phyloP scores from a whole-genome alignment of 2,797 vertebrate genomes.

The Erithacus rubecula region DNA sequence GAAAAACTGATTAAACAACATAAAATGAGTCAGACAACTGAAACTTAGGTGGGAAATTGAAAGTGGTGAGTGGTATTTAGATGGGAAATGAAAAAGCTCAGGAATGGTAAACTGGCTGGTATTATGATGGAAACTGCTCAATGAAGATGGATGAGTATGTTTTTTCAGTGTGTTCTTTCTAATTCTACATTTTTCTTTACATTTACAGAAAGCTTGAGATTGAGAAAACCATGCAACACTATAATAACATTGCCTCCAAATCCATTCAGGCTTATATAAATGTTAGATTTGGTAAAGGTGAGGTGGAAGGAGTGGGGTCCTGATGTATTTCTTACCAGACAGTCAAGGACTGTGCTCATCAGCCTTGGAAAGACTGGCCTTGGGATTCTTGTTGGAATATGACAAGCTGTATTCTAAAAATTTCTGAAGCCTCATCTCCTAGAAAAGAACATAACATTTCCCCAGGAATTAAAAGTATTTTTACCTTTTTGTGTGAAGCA shows the following conservation, averaged over 20 bases:
- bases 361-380: neutral
- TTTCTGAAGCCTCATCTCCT: neutral
- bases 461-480: neutral
- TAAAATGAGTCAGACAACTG: neutral
- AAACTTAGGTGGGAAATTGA: neutral
- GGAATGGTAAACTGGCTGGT: neutral
- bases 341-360: neutral
- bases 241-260: neutral
- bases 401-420: neutral
- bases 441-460: neutral
- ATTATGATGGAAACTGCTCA: neutral
- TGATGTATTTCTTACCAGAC: neutral
- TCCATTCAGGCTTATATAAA: neutral
- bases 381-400: neutral
- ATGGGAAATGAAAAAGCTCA: neutral
- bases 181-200: neutral
- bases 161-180: neutral
- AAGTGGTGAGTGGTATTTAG: neutral
- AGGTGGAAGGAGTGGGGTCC: neutral
- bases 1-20: neutral
- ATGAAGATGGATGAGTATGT: neutral
- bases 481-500: neutral
- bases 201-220: neutral
- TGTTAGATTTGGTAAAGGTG: neutral
- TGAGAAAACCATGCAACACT: neutral